Evolutionary conservation across 2,888 invertebrate species (phyloP), one percentile per base, ranked within the genome.

Genomic region (Villa cingulata): DNA sequence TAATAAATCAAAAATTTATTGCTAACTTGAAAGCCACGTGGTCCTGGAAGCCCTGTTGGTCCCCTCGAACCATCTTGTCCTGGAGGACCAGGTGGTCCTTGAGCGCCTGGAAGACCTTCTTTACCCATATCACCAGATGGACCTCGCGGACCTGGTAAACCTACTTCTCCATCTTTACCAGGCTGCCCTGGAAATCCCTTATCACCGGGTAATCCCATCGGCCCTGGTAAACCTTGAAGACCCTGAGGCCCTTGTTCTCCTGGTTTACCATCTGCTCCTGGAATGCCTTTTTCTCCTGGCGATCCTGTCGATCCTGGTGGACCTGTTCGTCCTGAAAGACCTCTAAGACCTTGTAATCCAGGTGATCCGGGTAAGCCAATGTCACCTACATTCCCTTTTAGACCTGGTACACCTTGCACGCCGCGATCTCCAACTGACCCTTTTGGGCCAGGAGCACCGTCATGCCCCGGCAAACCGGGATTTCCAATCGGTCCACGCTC

Each of bases 401-500:
- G 63, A 1, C 84, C 84, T 52, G 68, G 66, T 4, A 74, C 72
- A 4, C 85, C 85, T 63, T 80, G 77, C 16, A 69, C 58, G 1
- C 86, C 86, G 52, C 81, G 72, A 59, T 86, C 86, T 38, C 86
- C 87, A 37, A 74, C 60, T 60, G 78, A 79, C 14, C 86, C 87
- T 72, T 87, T 87, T 0, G 76, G 71, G 2, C 88, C 87, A n/a
- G 77, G 68, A 1, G 81, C 79, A 6, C 87, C 88, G 64, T 87
- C 87, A 2, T 80, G 68, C 3, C 89, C 87, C 1, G 86, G 83
- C 49, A 85, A 62, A 38, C 86, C 86, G 58, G 80, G 63, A 5
- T 66, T 45, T 9, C 65, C 65, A 17, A 59, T 55, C 1, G 57
- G 43, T 1, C 64, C 86, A 56, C 85, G 72, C 65, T 87, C 86